Evolutionary conservation across 1,140 invertebrate species (phyloP).

Genomic region (Papilio helenus): DNA sequence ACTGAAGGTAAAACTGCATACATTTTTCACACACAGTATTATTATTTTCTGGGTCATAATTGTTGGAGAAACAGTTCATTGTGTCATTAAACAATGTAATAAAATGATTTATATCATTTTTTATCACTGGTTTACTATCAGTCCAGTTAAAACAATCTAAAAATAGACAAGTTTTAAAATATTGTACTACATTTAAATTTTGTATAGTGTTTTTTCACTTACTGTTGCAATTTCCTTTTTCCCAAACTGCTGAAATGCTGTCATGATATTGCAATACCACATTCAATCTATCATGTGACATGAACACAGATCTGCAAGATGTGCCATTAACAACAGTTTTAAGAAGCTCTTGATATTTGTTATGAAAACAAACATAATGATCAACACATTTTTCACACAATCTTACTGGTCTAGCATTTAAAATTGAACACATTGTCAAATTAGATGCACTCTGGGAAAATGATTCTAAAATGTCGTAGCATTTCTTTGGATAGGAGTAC

Average conservation of each 20-base stretch:
- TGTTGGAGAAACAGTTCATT: constrained; percentile 72
- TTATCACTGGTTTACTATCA: constrained; percentile 66
- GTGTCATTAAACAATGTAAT: constrained; percentile 77
- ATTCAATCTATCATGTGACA: constrained; percentile 83
- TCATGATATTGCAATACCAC: constrained; percentile 80
- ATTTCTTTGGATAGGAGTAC: constrained; percentile 53
- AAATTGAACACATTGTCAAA: constrained; percentile 83
- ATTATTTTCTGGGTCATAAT: constrained; percentile 64
- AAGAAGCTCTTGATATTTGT: constrained; percentile 79
- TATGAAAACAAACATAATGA: constrained; percentile 76
- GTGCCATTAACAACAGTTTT: constrained; percentile 76
- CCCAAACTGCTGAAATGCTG: constrained; percentile 81
- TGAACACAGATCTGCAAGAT: constrained; percentile 80
- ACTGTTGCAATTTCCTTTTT: constrained; percentile 84
- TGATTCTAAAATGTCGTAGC: constrained; percentile 61
- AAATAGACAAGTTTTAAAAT: constrained; percentile 53
- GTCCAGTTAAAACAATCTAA: constrained; percentile 82
- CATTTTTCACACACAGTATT: constrained; percentile 80
- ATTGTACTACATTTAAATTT: neutral
- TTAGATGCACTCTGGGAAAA: constrained; percentile 80
- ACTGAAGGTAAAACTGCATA: constrained; percentile 78
- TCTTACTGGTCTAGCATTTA: constrained; percentile 81
- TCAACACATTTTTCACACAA: constrained; percentile 83
- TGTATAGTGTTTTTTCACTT: constrained; percentile 44
- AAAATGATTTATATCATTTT: constrained; percentile 79